Conservation (phyloP, 1,140 invertebrate species). For the Bilobella aurantiaca region DNA sequence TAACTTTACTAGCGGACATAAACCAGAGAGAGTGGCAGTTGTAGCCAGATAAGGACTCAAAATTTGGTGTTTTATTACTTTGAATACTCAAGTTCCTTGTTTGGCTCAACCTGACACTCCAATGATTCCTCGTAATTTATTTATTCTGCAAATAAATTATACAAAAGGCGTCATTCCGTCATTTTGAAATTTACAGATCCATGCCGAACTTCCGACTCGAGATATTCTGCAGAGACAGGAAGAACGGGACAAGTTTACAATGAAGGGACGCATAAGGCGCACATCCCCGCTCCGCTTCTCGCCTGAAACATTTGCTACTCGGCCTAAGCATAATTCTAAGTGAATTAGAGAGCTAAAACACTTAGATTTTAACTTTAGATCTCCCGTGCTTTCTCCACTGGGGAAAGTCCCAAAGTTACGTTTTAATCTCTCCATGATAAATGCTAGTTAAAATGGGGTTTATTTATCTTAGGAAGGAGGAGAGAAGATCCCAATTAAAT, state of each 20-base stretch:
- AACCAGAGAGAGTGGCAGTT: background rate
- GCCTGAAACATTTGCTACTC: no score
- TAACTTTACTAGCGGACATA: background rate
- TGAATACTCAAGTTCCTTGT: no score
- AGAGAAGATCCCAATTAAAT: constrained; percentile 35
- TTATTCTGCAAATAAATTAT: background rate
- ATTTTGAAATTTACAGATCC: no score
- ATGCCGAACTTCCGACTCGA: no score
- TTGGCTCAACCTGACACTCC: background rate
- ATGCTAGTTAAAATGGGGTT: constrained; percentile 26
- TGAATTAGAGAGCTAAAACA: background rate
- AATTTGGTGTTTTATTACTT: no score
- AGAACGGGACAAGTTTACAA: no score
- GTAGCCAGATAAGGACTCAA: no score
- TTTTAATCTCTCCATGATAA: constrained; percentile 34
- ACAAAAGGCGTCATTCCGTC: background rate
- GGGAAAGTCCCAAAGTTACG: constrained; percentile 3
- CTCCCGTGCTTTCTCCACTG: background rate
- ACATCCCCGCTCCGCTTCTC: no score
- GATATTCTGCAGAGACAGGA: no score
- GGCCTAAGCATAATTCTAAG: no score
- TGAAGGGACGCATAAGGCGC: no score
- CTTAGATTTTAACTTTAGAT: no score
- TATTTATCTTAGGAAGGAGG: constrained; percentile 26
- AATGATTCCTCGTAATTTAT: background rate